Evolutionary conservation across 2,113 vertebrate genomes (phyloP).

Genomic region (Nestor notabilis): DNA sequence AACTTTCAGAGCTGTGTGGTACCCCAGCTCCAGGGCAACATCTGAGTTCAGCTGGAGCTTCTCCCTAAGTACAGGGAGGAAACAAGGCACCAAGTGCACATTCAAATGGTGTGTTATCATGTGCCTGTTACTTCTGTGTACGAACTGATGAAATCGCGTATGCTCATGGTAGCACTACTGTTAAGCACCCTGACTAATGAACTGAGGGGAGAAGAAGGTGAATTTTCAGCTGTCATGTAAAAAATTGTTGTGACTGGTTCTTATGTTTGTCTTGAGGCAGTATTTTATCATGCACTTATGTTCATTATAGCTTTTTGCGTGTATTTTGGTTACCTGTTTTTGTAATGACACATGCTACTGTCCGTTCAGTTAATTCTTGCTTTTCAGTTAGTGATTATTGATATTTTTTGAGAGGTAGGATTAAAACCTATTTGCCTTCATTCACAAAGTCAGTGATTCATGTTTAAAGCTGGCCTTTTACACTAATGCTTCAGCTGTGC

Average conservation of each 20-base stretch:
- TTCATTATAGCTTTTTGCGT: background rate
- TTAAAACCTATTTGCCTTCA: background rate
- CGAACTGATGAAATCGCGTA: background rate
- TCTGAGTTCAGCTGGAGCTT: background rate
- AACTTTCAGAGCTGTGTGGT: fast-evolving
- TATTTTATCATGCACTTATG: background rate
- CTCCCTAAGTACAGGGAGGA: background rate
- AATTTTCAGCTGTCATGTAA: background rate
- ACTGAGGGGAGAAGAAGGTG: background rate
- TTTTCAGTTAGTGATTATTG: background rate
- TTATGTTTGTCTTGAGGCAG: background rate
- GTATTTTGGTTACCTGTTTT: background rate
- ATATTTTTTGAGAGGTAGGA: background rate
- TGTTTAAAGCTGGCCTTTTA: background rate
- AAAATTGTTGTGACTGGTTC: background rate
- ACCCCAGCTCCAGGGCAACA: background rate
- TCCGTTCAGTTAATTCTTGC: background rate
- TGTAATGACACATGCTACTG: background rate
- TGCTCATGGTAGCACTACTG: fast-evolving
- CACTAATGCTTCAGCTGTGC: background rate
- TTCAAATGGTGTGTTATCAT: fast-evolving
- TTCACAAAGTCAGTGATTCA: background rate
- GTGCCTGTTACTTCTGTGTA: fast-evolving
- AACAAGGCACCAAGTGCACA: background rate
- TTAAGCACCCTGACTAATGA: background rate